Evolutionary conservation across 2,113 vertebrate species (phyloP).

Genomic region (Oreochromis tanganicae): DNA sequence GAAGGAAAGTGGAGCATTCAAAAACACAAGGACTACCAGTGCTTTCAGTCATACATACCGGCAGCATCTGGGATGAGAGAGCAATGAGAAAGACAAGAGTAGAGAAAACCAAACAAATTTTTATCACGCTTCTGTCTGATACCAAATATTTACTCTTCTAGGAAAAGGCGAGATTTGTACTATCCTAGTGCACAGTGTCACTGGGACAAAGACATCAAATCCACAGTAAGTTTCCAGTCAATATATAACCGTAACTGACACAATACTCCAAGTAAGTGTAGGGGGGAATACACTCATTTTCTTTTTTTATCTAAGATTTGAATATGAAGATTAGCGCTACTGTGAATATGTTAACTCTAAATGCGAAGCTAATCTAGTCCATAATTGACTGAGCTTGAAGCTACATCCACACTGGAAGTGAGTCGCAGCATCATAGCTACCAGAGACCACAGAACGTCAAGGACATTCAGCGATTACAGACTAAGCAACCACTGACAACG

Average conservation of each 20-base stretch:
- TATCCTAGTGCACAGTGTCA: background rate
- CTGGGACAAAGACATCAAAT: background rate
- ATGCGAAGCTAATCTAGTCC: background rate
- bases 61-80: conserved; percentile 80
- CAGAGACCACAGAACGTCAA: background rate
- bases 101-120: conserved; percentile 70
- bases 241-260: background rate
- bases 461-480: background rate
- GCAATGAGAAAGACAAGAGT: conserved; percentile 77
- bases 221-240: background rate
- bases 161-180: background rate
- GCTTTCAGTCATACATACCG: conserved; percentile 79
- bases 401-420: background rate
- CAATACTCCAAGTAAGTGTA: background rate
- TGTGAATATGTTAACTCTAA: background rate
- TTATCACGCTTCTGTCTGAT: conserved; percentile 42
- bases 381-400: background rate
- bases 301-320: background rate
- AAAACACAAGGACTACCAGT: conserved; percentile 53
- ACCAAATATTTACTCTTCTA: background rate
- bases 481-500: background rate
- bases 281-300: background rate
- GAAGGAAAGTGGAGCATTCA: background rate
- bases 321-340: background rate
- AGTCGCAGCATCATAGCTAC: background rate